Evolutionary conservation across 2,113 vertebrate genomes (phyloP), one percentile per base, ranked within the genome.

Genomic region (Phrynosoma platyrhinos): DNA sequence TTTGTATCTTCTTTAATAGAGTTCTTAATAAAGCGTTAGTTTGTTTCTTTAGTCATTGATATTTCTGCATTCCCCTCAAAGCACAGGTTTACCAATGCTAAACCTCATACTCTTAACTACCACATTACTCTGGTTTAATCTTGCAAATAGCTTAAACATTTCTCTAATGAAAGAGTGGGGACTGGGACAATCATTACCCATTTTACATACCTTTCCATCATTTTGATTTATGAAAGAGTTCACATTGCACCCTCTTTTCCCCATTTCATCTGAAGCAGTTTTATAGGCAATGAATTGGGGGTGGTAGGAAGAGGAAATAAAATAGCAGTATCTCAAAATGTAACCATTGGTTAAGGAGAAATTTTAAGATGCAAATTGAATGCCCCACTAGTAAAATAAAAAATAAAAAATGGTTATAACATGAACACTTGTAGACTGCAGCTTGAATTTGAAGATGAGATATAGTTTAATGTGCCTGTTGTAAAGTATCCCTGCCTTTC

Each of bases 391-490:
- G 2, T 18, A 68, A 87, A 40, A 90, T 90, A 89, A 92, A 94
- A 94, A 78, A 87, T 42, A 91, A 91, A 90, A 94, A 94, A 93
- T 93, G 53, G 53, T 85, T 90, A 79, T 64, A 87, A n/a, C 0
- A 87, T 75, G 69, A 93, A 91, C 87, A 32, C 91, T 93, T 88
- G 83, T 92, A 92, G 87, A 55, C 85, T 82, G 91, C 90, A 90
- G 78, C 92, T 95, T 94, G 79, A 94, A 94, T 94, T 85, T 89
- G 88, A 92, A 90, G 87, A 93, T 90, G 94, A 93, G 89, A 91
- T 91, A 92, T 0, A 89, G 91, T 93, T 93, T 94, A 92, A 94
- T 92, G 84, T 79, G 32, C 27, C 79, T 82, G 83, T 89, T 84
- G 87, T 94, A 94, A 95, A 95, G 86, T 55, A 92, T 90, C 88